Base-by-base conservation (phyloP, 1,140 invertebrate species). In the Pomacea maculata region DNA sequence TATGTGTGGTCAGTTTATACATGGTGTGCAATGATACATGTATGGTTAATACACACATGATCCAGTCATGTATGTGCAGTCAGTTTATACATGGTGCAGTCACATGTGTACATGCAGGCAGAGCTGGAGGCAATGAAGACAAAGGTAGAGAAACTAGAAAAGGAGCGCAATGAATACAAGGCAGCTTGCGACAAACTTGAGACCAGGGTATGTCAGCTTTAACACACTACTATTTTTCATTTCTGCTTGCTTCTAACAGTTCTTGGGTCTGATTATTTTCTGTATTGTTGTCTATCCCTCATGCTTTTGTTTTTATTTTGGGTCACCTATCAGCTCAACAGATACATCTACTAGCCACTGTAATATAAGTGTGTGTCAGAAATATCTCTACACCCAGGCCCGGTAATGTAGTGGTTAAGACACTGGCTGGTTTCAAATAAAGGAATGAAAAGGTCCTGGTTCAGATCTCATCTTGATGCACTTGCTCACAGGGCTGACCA, bases 151-250 rank as follows among this genome's bases (percentile, higher is more conserved):
- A 96, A 96, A 91, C 91, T 96, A 83, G 97, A 98, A 89, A 94
- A 93, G 87, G 97, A 98, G 89, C 93, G 96, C 80, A 94, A 94
- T 85, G 94, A 95, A 84, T 93, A 97, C 88, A 97, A 98, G 92
- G 94, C 95, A 85, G 95, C 96, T 86, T 97, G 96, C 89, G 96
- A 97, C 86, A 95, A 95, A 92, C 92, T 98, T 79, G 97, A 98
- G 91, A 94, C 94, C 80, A 97, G 97, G 95, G 97, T 98, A 91
- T 94, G 95, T 89, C 15, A 12, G n/a, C 25, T 67, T 63, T n/a
- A 64, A 64, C 52, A 15, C 29, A 19, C 25, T 10, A 64, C 76
- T 45, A 1, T 67, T 21, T 64, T 61, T 65, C 75, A 10, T 29
- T 64, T 19, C 5, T 29, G 21, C 75, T 76, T 14, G 34, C 34